Conservation (phyloP, 2,113 vertebrate species). For the Siniperca chuatsi region DNA sequence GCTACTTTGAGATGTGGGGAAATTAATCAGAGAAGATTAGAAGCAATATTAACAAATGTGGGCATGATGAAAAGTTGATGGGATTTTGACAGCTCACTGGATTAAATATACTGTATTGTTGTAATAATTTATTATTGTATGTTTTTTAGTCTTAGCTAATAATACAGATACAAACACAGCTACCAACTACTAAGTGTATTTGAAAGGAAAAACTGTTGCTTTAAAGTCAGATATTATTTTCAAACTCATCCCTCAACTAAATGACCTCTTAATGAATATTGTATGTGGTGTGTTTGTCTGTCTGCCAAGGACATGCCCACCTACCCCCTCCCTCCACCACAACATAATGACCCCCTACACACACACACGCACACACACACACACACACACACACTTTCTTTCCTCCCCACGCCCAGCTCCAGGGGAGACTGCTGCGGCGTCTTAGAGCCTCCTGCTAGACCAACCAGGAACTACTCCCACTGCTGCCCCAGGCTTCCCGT, state of each 20-base stretch:
- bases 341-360: slow-evolving; percentile 44
- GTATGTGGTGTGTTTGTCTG: slow-evolving; percentile 40
- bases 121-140: not conserved
- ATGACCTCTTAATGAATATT: slow-evolving; percentile 28
- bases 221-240: slow-evolving; percentile 15
- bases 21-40: not conserved
- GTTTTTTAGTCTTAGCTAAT: not conserved
- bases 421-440: slow-evolving; percentile 72
- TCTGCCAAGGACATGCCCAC: slow-evolving; percentile 57
- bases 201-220: not conserved
- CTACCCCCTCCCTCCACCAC: slow-evolving; percentile 19
- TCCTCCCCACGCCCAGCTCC: slow-evolving; percentile 67
- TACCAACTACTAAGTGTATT: too few species aligned
- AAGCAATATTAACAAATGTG: not conserved
- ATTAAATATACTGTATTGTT: not conserved
- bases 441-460: slow-evolving; percentile 70
- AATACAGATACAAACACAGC: not conserved
- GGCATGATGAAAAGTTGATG: not conserved
- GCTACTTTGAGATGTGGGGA: not conserved
- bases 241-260: not conserved
- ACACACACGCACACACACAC: slow-evolving; percentile 41
- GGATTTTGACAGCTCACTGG: not conserved
- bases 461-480: slow-evolving; percentile 70
- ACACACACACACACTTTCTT: slow-evolving; percentile 38
- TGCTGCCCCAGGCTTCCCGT: slow-evolving; percentile 16